A percentile compares a stretch with the other conserved stretches of the same genome.
phyloP scores from a whole-genome alignment of 2,888 invertebrate genomes.

The Nowickia ferox region DNA sequence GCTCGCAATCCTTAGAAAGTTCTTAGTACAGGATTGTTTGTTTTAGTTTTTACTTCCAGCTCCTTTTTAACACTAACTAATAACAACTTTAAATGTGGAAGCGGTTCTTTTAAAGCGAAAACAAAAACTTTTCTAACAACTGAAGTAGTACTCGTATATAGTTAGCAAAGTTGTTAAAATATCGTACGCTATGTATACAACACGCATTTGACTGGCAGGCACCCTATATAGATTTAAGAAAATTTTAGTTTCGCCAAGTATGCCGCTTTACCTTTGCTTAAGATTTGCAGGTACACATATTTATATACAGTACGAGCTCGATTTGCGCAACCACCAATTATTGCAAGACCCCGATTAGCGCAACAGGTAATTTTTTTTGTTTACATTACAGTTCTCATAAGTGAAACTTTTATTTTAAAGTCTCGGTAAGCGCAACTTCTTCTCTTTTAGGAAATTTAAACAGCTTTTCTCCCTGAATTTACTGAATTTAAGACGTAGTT shows the following conservation, averaged over 20 bases:
- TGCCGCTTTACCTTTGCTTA: no score
- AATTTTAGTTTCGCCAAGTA: not conserved
- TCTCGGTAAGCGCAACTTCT: no score
- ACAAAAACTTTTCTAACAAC: conserved; percentile 31
- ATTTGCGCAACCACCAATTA: no score
- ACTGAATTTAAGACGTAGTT: no score
- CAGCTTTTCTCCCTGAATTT: no score
- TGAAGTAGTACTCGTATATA: conserved; percentile 37
- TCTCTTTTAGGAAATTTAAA: no score
- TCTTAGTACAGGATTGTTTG: conserved; percentile 17
- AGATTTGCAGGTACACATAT: no score
- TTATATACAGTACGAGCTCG: no score
- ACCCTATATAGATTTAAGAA: not conserved
- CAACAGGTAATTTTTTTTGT: no score
- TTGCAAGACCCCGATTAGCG: no score
- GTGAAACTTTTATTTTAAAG: no score
- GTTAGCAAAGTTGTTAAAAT: conserved; percentile 40
- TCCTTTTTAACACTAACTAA: conserved; percentile 18
- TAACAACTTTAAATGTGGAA: conserved; percentile 27
- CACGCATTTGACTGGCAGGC: not conserved
- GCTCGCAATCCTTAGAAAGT: conserved; percentile 56
- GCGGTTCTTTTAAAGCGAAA: conserved; percentile 27
- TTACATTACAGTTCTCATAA: no score
- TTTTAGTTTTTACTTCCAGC: not conserved
- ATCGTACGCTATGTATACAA: not conserved